Conservation (phyloP, 2,797 vertebrate genomes). For the Odontamblyopus rebecca region DNA sequence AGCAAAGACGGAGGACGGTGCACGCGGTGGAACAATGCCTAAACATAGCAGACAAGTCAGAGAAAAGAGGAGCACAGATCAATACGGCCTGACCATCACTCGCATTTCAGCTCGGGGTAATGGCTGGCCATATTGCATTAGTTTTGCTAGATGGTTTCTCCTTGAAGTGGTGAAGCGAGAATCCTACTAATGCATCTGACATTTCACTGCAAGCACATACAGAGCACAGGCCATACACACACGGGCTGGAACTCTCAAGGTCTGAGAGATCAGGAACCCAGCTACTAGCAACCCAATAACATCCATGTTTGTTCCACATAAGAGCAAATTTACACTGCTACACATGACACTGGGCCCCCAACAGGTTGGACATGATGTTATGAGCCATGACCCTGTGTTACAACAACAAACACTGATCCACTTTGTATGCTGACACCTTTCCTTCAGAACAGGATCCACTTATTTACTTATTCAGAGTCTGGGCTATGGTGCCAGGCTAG, state of each 20-base stretch:
- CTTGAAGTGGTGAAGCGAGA: conserved; percentile 74
- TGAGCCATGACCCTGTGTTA: neutral
- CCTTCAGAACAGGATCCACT: neutral
- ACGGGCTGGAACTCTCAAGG: conserved; percentile 37
- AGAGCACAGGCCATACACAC: conserved; percentile 22
- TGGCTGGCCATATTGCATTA: conserved; percentile 77
- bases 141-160: conserved; percentile 61
- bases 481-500: neutral
- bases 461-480: neutral
- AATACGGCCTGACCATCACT: conserved; percentile 68
- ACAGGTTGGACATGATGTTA: neutral
- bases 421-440: neutral
- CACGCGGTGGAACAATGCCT: conserved; percentile 42
- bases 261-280: conserved; percentile 39
- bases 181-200: conserved; percentile 76
- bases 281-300: conserved; percentile 17
- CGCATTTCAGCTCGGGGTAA: conserved; percentile 65
- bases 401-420: neutral
- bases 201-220: conserved; percentile 60
- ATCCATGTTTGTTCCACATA: neutral
- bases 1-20: conserved; percentile 55
- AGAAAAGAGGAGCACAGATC: conserved; percentile 55
- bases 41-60: conserved; percentile 40
- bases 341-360: neutral
- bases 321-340: neutral